Evolutionary conservation across 2,113 vertebrate genomes (phyloP).

Genomic region (Paradisaea rubra): DNA sequence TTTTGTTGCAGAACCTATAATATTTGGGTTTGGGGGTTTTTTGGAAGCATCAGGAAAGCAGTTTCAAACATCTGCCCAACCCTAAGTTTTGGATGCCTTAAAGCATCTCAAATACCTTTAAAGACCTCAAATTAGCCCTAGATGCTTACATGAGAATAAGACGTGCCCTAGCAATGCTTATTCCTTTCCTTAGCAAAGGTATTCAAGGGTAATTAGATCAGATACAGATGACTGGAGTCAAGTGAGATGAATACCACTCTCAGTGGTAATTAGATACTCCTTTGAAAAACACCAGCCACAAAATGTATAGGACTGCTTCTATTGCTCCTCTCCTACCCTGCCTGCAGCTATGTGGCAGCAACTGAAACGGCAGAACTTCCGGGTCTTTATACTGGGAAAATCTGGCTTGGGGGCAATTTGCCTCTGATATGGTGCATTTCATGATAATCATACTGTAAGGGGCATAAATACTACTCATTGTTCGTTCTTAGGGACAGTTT

Average conservation of each 20-base stretch:
- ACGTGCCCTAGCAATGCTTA: background rate
- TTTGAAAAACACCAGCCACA: background rate
- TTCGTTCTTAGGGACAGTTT: background rate
- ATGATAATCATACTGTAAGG: background rate
- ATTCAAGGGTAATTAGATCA: background rate
- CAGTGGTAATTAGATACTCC: background rate
- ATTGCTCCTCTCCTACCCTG: background rate
- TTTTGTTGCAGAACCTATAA: background rate
- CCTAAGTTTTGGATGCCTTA: background rate
- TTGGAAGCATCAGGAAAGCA: background rate
- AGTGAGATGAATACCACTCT: background rate
- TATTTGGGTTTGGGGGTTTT: fast-evolving
- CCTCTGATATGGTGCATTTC: background rate
- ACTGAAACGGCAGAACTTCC: background rate
- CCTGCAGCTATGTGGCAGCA: background rate
- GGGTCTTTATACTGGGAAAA: background rate
- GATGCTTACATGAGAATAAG: background rate
- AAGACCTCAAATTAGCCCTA: background rate
- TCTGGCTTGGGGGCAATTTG: background rate
- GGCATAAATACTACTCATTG: background rate
- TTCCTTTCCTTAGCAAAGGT: background rate
- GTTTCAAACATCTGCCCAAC: background rate
- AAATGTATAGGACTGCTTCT: background rate
- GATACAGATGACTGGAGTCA: background rate
- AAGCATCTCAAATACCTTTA: background rate